Evolutionary conservation across 2,888 invertebrate species (phyloP), one percentile per base, ranked within the genome.

Genomic region (Horisme vitalbata): DNA sequence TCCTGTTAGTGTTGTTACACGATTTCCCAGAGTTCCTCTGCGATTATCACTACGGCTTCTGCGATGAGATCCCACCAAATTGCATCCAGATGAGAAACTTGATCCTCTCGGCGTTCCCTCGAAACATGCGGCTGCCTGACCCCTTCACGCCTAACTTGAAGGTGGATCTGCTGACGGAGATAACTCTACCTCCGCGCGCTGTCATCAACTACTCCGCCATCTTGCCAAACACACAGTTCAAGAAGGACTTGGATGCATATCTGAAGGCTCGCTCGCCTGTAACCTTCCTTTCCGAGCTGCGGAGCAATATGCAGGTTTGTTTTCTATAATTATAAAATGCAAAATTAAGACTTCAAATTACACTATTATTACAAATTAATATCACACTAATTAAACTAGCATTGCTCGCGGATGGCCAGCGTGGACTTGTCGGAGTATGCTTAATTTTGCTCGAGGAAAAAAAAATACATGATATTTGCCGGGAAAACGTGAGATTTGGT

Each of bases 1-100:
- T 99, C 5, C 90, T 99, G 36, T 91, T 99, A 24, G 98, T 99
- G 0, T 89, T 99, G 18, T 91, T 99, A 7, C 99, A 99, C 76
- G 99, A 99, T 79, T 99, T 99, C 81, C 99, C 99, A 0, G 99
- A 99, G 86, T 98, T 99, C 81, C 91, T 99, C 36, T 99, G 99
- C 83, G 99, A 99, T 79, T 99, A 99, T 82, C 99, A 99, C 81
- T 99, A 99, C 79, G 97, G 97, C 30, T 98, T 99, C 88, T 99
- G 99, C 81, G 99, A 99, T 82, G 98, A 97, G 51, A 99, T 99
- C 65, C 99, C 99, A 32, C 97, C 99, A 2, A 99, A 99, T 81
- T 99, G 99, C 84, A 98, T 99, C 61, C 99, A 97, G 82, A 97
- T 99, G 97, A 92, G 99, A 36, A 99, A 99, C 79, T 91, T 99